These are phyloP conservation scores for Speoplatyrhinus poulsoni DNA, from an alignment of 2,113 vertebrate species.

Conservation along the genomic window DNA sequence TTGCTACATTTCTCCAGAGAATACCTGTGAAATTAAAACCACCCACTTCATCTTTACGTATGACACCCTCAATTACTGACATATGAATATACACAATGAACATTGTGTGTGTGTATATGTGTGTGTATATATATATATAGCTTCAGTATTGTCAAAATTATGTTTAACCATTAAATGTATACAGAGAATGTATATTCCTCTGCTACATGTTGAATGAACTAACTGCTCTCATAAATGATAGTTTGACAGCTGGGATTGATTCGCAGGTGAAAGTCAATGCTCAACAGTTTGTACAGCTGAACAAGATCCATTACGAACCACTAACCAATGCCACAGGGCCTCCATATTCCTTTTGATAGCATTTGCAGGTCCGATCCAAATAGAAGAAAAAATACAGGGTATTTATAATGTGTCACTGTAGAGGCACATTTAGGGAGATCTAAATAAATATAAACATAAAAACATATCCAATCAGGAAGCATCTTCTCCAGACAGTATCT, in stretches of 20 bases:
- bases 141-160: neutral
- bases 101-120: too few species aligned
- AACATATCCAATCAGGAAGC: neutral
- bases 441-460: constrained; percentile 12
- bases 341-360: constrained; percentile 41
- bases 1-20: neutral
- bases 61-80: too few species aligned
- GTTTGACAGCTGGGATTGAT: constrained; percentile 52
- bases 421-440: neutral
- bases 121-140: neutral
- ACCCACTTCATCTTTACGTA: too few species aligned
- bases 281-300: constrained; percentile 57
- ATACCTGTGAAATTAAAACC: neutral
- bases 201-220: neutral
- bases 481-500: neutral
- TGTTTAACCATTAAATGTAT: neutral
- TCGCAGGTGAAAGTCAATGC: constrained; percentile 55
- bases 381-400: constrained; percentile 14
- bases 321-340: constrained; percentile 40
- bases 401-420: constrained; percentile 21
- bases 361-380: constrained; percentile 42
- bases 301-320: constrained; percentile 43
- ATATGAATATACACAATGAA: too few species aligned
- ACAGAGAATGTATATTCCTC: neutral
- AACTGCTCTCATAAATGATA: constrained; percentile 7